Conservation (phyloP, 1,140 invertebrate species). For the Diorhabda elongata region DNA sequence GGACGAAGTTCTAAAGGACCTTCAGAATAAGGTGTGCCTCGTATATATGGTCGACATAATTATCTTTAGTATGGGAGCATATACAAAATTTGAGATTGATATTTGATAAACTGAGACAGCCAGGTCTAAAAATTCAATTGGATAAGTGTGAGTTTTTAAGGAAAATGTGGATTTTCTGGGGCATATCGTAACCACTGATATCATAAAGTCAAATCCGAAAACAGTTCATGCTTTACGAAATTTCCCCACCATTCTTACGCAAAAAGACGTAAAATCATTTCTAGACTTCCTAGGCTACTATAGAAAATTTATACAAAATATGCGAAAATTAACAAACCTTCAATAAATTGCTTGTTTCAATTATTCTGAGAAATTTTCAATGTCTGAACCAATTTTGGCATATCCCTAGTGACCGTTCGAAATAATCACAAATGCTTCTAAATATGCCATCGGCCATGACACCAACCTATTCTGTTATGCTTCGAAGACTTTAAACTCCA, state of each 20-base stretch:
- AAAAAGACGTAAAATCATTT: constrained; percentile 28
- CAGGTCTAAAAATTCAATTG: constrained; percentile 21
- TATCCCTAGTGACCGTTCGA: constrained; percentile 9
- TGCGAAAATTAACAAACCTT: constrained; percentile 33
- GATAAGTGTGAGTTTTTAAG: constrained; percentile 38
- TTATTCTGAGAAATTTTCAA: constrained; percentile 11
- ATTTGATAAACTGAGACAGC: constrained; percentile 15
- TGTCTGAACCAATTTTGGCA: constrained; percentile 8
- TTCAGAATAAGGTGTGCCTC: too few relatives aligned
- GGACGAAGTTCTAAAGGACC: constrained; percentile 14
- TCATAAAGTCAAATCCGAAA: constrained; percentile 33
- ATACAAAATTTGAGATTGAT: constrained; percentile 9
- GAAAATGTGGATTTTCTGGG: constrained; percentile 44
- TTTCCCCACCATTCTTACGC: constrained; percentile 41
- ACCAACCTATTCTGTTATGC: constrained; percentile 30
- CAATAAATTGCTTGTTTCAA: constrained; percentile 26
- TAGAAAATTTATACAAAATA: constrained; percentile 32
- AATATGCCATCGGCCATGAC: constrained; percentile 30
- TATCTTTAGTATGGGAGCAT: constrained; percentile 1
- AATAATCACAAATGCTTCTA: constrained; percentile 27
- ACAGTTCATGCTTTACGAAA: neutral
- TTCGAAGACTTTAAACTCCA: constrained; percentile 25
- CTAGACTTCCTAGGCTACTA: constrained; percentile 30
- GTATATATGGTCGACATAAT: too few relatives aligned
- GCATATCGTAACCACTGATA: constrained; percentile 28